Conservation (phyloP, 2,888 invertebrate genomes). For the Apocheima hispidaria region DNA sequence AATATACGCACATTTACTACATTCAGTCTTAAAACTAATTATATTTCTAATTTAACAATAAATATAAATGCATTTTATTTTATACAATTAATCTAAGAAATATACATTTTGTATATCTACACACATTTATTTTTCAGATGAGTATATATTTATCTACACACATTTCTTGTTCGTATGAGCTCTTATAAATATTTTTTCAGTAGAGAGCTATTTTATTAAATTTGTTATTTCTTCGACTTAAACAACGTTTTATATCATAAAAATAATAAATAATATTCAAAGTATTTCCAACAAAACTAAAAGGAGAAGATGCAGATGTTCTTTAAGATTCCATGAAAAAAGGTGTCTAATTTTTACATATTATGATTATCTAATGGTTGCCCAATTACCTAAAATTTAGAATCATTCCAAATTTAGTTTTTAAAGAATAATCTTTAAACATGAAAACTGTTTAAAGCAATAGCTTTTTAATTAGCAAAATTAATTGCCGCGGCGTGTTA, state of each 20-base stretch:
- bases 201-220: conserved; percentile 39
- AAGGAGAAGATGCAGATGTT: no score
- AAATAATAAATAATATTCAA: not conserved
- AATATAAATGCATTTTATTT: conserved; percentile 73
- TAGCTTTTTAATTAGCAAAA: no score
- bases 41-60: conserved; percentile 62
- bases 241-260: not conserved
- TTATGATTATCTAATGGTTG: no score
- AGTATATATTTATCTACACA: conserved; percentile 47
- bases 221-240: not conserved
- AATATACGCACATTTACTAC: conserved; percentile 47
- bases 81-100: conserved; percentile 62
- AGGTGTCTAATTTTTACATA: no score
- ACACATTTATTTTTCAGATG: conserved; percentile 16
- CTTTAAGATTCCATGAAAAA: not conserved
- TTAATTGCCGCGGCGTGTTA: no score
- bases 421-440: no score
- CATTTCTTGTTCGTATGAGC: conserved; percentile 24
- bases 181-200: conserved; percentile 25
- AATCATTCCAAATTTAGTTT: no score
- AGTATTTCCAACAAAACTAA: not conserved
- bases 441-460: no score
- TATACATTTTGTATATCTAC: conserved; percentile 45
- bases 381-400: no score
- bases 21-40: conserved; percentile 66